Evolutionary conservation across 1,140 invertebrate species (phyloP), one percentile per base, ranked within the genome.

Genomic region (Heterodera carotae): DNA sequence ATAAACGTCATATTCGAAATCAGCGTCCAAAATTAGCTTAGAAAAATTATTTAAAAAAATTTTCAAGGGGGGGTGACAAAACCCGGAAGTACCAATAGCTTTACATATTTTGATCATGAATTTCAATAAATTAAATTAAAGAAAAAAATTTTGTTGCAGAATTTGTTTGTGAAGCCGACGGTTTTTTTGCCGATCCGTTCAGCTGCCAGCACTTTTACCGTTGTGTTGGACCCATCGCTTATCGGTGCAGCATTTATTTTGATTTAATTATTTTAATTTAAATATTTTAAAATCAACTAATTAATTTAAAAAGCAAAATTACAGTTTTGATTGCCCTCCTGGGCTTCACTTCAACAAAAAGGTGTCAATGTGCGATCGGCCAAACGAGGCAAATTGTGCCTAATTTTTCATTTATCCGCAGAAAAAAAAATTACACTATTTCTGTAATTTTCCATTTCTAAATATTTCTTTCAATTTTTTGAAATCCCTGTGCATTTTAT

Each of bases 131-230:
- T 33, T 31, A 66, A 2, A 4, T 22, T 56, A 34, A 33, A 0
- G 1, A 34, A 66, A 62, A 15, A 62, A 62, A 62, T 62, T 5
- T 4, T 12, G 25, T 79, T 70, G 43, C 48, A 82, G 83, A 69
- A 34, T 82, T 82, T 69, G 77, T 69, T 39, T 82, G 81, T 56
- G 31, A 34, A 15, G 33, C 69, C n/a, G 83, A 85, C 31, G 83
- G 80, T 2, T 83, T 83, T 56, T 84, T 73, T 62, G 36, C 78
- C 12, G 82, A 83, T 43, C 83, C 83, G 10, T 48, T 48, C 25
- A 78, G 62, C 75, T 83, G 82, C 70, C 34, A 31, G 10, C 80
- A 85, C 27, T 83, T 83, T 64, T 83, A 85, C 43, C 83, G 83
- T n/a, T 83, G 82, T 59, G 83, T 82, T 18, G 76, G 70, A 18